These are phyloP conservation scores for Dissostichus mawsoni DNA, from an alignment of 2,113 vertebrate genomes.

Conservation along the genomic window DNA sequence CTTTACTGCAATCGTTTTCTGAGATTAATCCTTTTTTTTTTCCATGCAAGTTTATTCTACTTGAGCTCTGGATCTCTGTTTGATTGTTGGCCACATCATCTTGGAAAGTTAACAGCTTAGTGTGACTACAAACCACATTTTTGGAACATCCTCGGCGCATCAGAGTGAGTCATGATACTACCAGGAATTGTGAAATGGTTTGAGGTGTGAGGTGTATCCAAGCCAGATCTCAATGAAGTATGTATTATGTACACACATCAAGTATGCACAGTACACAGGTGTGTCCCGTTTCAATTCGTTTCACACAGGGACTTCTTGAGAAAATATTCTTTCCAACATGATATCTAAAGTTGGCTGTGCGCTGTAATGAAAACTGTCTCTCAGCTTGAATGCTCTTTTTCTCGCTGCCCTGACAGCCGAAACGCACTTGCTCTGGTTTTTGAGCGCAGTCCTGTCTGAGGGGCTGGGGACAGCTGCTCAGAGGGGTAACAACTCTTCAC, in stretches of 20 bases:
- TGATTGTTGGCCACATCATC: slow-evolving; percentile 55
- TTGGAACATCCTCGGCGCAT: slow-evolving; percentile 56
- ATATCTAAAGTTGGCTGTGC: slow-evolving; percentile 32
- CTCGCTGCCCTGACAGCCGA: slow-evolving; percentile 42
- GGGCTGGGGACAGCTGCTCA: slow-evolving; percentile 75
- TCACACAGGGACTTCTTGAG: slow-evolving; percentile 28
- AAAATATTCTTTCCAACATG: slow-evolving; percentile 17
- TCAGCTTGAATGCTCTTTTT: slow-evolving; percentile 41
- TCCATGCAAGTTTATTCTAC: slow-evolving; percentile 21
- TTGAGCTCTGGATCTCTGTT: slow-evolving; percentile 40
- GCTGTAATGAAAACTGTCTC: slow-evolving; percentile 58
- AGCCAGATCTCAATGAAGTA: slow-evolving; percentile 40
- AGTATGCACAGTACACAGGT: slow-evolving; percentile 41
- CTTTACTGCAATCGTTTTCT: slow-evolving; percentile 3
- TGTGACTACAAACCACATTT: slow-evolving; percentile 47
- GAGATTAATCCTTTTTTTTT: slow-evolving; percentile 3
- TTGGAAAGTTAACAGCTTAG: slow-evolving; percentile 58
- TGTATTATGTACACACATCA: slow-evolving; percentile 59
- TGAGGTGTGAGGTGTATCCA: slow-evolving; percentile 48
- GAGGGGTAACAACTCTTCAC: slow-evolving; percentile 69
- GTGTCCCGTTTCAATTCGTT: slow-evolving; percentile 52
- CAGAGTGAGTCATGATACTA: slow-evolving; percentile 55
- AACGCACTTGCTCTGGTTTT: slow-evolving; percentile 66
- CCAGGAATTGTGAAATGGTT: slow-evolving; percentile 71
- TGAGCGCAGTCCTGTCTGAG: slow-evolving; percentile 40